Conservation (phyloP, 2,888 invertebrate genomes). For the Ditula angustiorana region DNA sequence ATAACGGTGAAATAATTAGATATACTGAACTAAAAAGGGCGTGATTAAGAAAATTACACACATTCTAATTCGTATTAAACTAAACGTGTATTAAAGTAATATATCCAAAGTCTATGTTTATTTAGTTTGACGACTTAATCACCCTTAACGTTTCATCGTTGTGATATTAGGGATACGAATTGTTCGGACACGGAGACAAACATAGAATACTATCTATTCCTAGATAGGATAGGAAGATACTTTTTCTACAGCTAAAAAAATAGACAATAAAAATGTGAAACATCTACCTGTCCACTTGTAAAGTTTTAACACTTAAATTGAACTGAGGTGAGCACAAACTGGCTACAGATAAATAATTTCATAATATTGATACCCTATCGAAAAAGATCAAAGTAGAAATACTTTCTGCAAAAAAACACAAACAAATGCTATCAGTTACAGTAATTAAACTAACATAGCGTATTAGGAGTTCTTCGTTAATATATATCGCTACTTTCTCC, state of each 20-base stretch:
- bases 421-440: neutral
- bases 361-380: no score
- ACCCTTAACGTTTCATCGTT: neutral
- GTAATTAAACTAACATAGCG: neutral
- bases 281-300: no score
- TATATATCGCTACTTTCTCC: slow-evolving; percentile 27
- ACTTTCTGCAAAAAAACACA: neutral
- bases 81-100: no score
- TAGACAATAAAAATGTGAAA: neutral
- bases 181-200: neutral
- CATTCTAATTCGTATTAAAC: neutral
- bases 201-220: neutral
- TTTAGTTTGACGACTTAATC: no score
- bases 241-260: neutral
- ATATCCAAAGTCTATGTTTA: no score
- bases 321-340: no score
- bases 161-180: neutral
- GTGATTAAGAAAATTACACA: slow-evolving; percentile 21
- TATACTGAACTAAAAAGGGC: slow-evolving; percentile 17
- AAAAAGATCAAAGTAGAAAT: neutral
- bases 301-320: no score
- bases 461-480: neutral
- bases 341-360: no score
- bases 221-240: neutral
- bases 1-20: slow-evolving; percentile 52